Base-by-base conservation (phyloP, 2,797 vertebrate genomes). In the Tenualosa thibaudeaui region DNA sequence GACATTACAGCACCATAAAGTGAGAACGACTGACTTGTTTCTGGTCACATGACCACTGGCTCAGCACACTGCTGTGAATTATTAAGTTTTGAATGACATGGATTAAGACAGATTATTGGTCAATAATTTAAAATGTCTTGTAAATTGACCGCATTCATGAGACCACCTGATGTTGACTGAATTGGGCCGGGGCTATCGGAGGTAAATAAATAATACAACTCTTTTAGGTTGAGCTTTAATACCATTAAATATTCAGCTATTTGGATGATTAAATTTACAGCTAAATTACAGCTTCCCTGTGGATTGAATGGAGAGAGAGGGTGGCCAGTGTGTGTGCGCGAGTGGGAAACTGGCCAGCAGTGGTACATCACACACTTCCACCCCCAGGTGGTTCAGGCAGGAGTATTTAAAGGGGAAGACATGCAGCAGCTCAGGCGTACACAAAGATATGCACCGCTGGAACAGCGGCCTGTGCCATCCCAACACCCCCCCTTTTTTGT, bases 201-300 rank as follows among this genome's bases (percentile, higher is more conserved):
- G 96, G 96, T 96, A 96, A 97, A 98, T 98, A 97, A 98, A 97
- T 98, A 97, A 98, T 97, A 96, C 90, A 91, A 86, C 87, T 90
- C 91, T 92, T 93, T 90, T 89, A 91, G 81, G 84, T 86, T 62
- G 86, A 13, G 94, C 93, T 98, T 97, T 98, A 97, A 97, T 96
- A 96, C 92, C 96, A 98, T 98, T 96, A 99, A 99, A 98, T 97
- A 98, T 98, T 98, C 96, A 98, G 96, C 95, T 96, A 97, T 97
- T 97, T 95, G 96, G 95, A 96, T 97, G 95, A 97, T 97, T 95
- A 94, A 95, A 97, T 97, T 97, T 96, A 95, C 96, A 95, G 96
- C 94, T 96, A 96, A 97, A 98, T 97, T 97, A 97, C 96, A 93
- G 93, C 90, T 89, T 93, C 92, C 92, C 92, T 65, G 93, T 92